Evolutionary conservation across 2,113 vertebrate genomes (phyloP).

Genomic region (Parus major): DNA sequence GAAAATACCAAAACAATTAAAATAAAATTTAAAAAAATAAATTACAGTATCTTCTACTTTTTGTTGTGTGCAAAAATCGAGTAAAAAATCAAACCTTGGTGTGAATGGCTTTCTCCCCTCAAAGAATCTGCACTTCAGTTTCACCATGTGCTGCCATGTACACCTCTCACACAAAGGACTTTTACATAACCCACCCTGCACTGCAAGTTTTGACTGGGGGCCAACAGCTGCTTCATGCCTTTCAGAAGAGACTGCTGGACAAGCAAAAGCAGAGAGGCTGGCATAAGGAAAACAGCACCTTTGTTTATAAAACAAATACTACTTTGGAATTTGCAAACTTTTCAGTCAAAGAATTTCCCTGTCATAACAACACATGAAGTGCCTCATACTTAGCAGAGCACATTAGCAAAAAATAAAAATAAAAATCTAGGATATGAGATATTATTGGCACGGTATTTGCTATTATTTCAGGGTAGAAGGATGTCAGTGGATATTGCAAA

Average conservation of each 20-base stretch:
- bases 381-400: constrained; percentile 4
- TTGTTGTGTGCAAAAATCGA: constrained; percentile 20
- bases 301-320: constrained; percentile 56
- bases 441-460: neutral
- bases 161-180: constrained; percentile 63
- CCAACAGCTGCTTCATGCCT: constrained; percentile 73
- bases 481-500: neutral
- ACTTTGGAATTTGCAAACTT: constrained; percentile 46
- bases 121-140: constrained; percentile 21
- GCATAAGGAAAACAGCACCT: constrained; percentile 40
- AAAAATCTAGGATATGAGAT: neutral
- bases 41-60: neutral
- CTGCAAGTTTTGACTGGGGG: constrained; percentile 54
- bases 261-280: constrained; percentile 54
- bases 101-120: neutral
- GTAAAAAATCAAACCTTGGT: constrained; percentile 30
- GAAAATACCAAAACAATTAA: neutral
- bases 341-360: constrained; percentile 54
- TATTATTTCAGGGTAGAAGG: neutral
- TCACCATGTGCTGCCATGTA: constrained; percentile 45
- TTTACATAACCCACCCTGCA: constrained; percentile 65
- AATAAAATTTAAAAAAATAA: neutral
- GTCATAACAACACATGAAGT: constrained; percentile 46
- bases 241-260: constrained; percentile 63
- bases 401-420: neutral